A percentile compares a stretch with the other conserved stretches of the same genome.
These are phyloP conservation scores for Tuta absoluta DNA, from an alignment of 2,888 invertebrate species.

Conservation along the genomic window DNA sequence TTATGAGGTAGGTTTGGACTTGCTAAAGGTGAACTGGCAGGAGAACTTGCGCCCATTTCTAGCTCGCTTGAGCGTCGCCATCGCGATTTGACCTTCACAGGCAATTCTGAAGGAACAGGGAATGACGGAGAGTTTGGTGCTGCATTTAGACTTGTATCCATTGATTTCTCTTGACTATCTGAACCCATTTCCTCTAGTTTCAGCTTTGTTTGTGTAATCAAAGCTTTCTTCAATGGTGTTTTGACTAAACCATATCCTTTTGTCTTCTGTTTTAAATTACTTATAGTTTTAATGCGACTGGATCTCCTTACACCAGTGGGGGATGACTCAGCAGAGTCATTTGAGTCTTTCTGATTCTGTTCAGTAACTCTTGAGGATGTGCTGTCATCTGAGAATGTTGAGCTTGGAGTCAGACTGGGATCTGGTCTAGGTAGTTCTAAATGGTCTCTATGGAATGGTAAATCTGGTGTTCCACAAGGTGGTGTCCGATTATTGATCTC, in stretches of 20 bases:
- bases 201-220: constrained; percentile 75
- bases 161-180: constrained; percentile 72
- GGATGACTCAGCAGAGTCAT: constrained; percentile 75
- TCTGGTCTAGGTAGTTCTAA: constrained; percentile 60
- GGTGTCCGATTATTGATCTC: constrained; percentile 51
- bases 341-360: constrained; percentile 60
- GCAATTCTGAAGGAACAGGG: constrained; percentile 81
- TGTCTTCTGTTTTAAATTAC: constrained; percentile 84
- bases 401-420: constrained; percentile 73
- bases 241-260: constrained; percentile 85
- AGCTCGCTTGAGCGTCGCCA: constrained; percentile 89
- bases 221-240: constrained; percentile 73
- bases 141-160: constrained; percentile 49
- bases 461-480: constrained; percentile 57
- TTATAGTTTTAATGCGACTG: constrained; percentile 88
- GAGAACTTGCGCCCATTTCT: constrained; percentile 82
- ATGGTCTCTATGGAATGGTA: constrained; percentile 52
- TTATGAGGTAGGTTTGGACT: constrained; percentile 64
- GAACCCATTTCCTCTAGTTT: constrained; percentile 82
- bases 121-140: constrained; percentile 69
- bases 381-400: constrained; percentile 72
- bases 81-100: constrained; percentile 89
- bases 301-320: constrained; percentile 86
- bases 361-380: constrained; percentile 69
- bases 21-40: constrained; percentile 64